Base-by-base conservation (phyloP, 2,888 invertebrate genomes). In the Mythimna ferrago region DNA sequence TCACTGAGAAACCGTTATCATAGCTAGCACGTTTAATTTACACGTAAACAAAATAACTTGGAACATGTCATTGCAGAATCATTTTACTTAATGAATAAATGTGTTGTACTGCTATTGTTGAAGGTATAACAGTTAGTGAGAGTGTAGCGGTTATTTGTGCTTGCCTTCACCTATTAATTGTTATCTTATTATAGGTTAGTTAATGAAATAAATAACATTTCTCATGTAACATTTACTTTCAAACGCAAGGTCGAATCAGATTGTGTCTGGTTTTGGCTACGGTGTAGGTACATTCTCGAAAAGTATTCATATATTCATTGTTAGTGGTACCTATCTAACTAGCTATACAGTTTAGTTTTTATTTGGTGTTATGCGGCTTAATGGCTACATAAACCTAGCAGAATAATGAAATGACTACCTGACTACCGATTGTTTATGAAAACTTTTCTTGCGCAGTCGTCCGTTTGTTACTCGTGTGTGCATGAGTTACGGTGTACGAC, bases 161-260 rank as follows among this genome's bases (percentile, higher is more conserved):
- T 66, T 63, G 44, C 64, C 61, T 78, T 74, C 70, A 67, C 48
- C 53, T 51, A 53, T 21, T 44, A 58, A 72, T 60, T 57, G 51
- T 60, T 60, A 56, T 67, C 14, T 48, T 48, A 10, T 38, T 4
- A 57, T 57, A 35, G 10, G 10, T 53, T 21, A 26, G 60, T 60
- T 66, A 71, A 54, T 56, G 69, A 66, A 66, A 54, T 71, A 48
- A 66, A 38, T 54, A 48, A n/a, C 48, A 48, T 48, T 48, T 48
- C 7, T 53, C 2, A 35, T 48, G 35, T 11, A 61, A 73, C 21
- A 66, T 78, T 76, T 74, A 21, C 66, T 67, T 76, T 66, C 16
- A 62, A 76, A 68, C 48, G 6, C 72, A 76, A 76, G 76, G 80
- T 80, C 62, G 61, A 48, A 48, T 54, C 44, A 6, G 64, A 76